Conservation (phyloP, 2,797 vertebrate genomes). For the Rhynchonycteris naso region DNA sequence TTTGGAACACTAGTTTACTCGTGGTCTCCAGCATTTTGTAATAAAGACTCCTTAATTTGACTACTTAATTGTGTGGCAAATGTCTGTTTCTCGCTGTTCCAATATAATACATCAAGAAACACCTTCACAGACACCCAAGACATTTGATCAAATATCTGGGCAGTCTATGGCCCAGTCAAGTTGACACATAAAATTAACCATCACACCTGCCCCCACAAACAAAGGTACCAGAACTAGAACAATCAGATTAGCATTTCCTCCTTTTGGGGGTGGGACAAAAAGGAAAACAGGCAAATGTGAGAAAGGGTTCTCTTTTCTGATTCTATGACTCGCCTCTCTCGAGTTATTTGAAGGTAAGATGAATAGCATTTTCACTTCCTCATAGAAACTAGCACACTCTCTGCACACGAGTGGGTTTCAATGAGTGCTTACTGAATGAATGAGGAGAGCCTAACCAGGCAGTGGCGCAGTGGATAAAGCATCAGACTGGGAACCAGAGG, state of each 20-base stretch:
- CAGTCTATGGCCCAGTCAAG: neutral
- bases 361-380: neutral
- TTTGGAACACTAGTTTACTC: no score
- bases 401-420: neutral
- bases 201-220: neutral
- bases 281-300: neutral
- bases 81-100: no score
- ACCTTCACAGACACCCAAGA: neutral
- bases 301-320: neutral
- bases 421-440: neutral
- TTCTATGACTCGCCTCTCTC: neutral
- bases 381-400: neutral
- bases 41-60: no score
- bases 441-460: neutral
- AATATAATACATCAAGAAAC: neutral
- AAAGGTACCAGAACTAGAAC: neutral
- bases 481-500: no score
- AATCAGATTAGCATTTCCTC: neutral
- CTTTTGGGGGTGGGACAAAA: neutral
- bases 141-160: neutral
- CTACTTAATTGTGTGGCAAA: no score
- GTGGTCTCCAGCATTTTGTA: no score
- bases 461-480: no score
- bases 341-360: neutral
- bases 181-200: neutral